A percentile compares a stretch with the other conserved stretches of the same genome.
Conservation (phyloP, 2,888 invertebrate genomes). For the Stenichneumon culpator region DNA sequence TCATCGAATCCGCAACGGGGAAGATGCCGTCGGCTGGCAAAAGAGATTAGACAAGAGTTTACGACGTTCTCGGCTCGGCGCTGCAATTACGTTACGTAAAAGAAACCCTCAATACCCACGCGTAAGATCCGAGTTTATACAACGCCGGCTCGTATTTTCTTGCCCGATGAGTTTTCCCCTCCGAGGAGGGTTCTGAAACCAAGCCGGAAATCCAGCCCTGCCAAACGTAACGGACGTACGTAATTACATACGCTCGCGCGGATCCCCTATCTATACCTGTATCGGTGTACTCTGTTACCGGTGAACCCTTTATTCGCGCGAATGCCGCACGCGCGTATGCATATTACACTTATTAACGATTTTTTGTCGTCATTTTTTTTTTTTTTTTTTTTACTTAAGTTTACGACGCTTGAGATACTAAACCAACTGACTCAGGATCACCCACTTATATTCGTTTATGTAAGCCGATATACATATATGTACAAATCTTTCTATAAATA, state of each 20-base stretch:
- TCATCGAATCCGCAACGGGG: slow-evolving; percentile 6
- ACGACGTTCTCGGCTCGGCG: slow-evolving; percentile 16
- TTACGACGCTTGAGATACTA: slow-evolving; percentile 44
- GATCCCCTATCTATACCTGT: slow-evolving; percentile 58
- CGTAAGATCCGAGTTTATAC: slow-evolving; percentile 49
- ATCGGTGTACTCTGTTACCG: slow-evolving; percentile 32
- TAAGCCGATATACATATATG: no score
- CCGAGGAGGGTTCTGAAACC: slow-evolving; percentile 52
- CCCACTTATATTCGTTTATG: not conserved
- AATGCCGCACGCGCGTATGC: slow-evolving; percentile 29
- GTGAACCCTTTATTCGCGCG: slow-evolving; percentile 37
- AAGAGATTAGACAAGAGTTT: slow-evolving; percentile 48
- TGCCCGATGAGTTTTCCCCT: slow-evolving; percentile 57
- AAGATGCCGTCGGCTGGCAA: slow-evolving; percentile 1
- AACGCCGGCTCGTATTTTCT: slow-evolving; percentile 61
- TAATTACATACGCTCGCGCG: slow-evolving; percentile 64
- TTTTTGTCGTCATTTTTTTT: not conserved
- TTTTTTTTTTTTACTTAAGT: slow-evolving; percentile 10
- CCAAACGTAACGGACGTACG: slow-evolving; percentile 69
- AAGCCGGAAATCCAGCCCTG: slow-evolving; percentile 64
- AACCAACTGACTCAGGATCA: slow-evolving; percentile 18
- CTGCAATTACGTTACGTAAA: slow-evolving; percentile 51
- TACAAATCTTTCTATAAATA: no score
- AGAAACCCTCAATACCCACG: slow-evolving; percentile 33
- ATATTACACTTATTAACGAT: slow-evolving; percentile 16